Evolutionary conservation across 1,140 invertebrate genomes (phyloP), one percentile per base, ranked within the genome.

Genomic region (Ylistrum balloti): DNA sequence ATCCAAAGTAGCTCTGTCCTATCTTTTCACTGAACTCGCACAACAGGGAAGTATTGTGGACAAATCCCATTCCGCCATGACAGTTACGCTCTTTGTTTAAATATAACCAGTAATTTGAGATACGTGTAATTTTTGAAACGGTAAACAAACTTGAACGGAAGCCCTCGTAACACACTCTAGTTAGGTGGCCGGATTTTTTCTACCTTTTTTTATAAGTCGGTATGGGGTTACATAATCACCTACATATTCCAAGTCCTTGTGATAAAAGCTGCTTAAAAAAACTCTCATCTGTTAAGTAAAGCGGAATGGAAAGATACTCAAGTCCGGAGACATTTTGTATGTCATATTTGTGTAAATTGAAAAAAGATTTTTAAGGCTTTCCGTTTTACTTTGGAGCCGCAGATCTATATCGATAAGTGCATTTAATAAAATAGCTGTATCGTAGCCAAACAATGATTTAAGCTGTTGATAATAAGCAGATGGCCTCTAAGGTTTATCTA

Each of bases 141-240:
- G 56, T 28, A 74, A 74, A 74, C 56, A 74, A 74, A 74, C 56
- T 74, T 74, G n/a, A 74, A 74, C 56, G 28, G 56, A 74, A 74
- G 56, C 56, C n/a, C n/a, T 28, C 28, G 13, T n/a, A 28, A 17
- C 22, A 74, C n/a, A 74, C 56, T 74, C 56, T n/a, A n/a, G 56
- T 22, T 74, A 74, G 56, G 56, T 74, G 56, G 56, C 22, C n/a
- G 5, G 22, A 74, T 28, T 74, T 28, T 74, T 74, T 74, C 56
- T 20, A 22, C 45, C 45, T 17, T 48, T 48, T 48, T 20, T 74
- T n/a, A 3, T 5, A 74, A 28, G 56, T 74, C n/a, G 22, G 22
- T 74, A 22, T 74, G 11, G 9, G 22, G 56, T 74, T 74, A 74
- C 17, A 74, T 74, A 74, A 74, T 74, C 56, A 74, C 56, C 7